Conservation (phyloP, 2,888 invertebrate genomes). For the Stenotaenia linearis region DNA sequence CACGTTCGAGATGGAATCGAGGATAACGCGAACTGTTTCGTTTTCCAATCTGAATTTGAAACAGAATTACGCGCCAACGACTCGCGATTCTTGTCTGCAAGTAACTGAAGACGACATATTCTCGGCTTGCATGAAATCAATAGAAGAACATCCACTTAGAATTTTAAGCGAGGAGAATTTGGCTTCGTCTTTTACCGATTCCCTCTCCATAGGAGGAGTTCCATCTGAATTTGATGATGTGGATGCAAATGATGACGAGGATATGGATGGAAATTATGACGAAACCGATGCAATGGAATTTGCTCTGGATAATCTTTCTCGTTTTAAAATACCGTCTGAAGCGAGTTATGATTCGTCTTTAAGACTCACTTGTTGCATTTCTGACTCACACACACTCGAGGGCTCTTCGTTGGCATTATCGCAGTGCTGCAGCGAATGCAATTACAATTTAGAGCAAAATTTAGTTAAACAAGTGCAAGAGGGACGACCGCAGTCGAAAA, state of each 20-base stretch:
- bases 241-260: too few species aligned
- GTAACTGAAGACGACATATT: constrained; percentile 86
- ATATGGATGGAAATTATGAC: background rate
- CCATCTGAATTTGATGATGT: background rate
- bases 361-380: background rate
- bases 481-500: background rate
- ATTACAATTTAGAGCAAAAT: background rate
- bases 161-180: constrained; percentile 86
- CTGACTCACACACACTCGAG: background rate
- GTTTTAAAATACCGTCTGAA: background rate
- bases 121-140: constrained; percentile 63
- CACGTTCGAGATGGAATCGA: background rate
- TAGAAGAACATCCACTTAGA: constrained; percentile 75
- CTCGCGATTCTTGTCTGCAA: constrained; percentile 62
- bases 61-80: constrained; percentile 56
- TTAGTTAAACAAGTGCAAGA: background rate
- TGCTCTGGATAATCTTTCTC: background rate
- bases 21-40: background rate
- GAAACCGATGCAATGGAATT: background rate
- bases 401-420: background rate
- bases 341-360: background rate
- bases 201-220: constrained; percentile 36
- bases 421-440: background rate
- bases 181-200: constrained; percentile 80
- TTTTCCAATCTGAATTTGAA: background rate